Base-by-base conservation (phyloP, 2,797 vertebrate species). In the Hirundo rustica region DNA sequence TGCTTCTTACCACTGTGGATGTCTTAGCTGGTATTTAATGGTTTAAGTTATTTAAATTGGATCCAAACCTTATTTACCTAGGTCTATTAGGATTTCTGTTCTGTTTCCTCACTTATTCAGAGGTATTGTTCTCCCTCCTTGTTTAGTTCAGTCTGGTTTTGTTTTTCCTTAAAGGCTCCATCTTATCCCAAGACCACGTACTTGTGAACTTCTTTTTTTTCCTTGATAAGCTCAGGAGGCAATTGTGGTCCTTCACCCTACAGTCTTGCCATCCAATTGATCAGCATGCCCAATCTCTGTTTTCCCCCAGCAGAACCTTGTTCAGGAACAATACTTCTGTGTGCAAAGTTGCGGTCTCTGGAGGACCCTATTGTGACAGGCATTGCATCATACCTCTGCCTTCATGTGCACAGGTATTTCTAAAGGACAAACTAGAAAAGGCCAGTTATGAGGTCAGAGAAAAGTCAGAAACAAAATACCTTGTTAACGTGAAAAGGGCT, bases 1-100 rank as follows among this genome's bases (percentile, higher is more conserved):
- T 89, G 70, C 75, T 93, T 84, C 72, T 78, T 85, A 44, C 53
- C 22, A 26, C 66, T 80, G 54, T 29, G 70, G 51, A 78, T 55
- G 15, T 80, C 45, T 76, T 85, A 61, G 57, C 27, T 84, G 30
- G 32, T 88, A 36, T 70, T 95, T 81, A 88, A 68, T 47, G 55
- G 20, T 61, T 90, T 65, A 32, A 38, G 21, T 55, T 92, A 47
- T 72, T 80, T 93, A 92, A 83, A 77, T 85, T 84, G 38, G 87
- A 93, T 94, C 30, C 54, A 88, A 92, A 88, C 26, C 44, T 71
- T 95, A 71, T 92, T 91, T 85, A 81, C 85, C 47, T 51, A 42
- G 25, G 12, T 51, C 53, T 89, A 21, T 84, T 90, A 80, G 70
- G 95, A 95, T 85, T 89, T 51, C 48, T 14, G 3, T 77, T 92